Base-by-base conservation (phyloP, 2,797 vertebrate species). In the Schizopygopsis malacanthus region DNA sequence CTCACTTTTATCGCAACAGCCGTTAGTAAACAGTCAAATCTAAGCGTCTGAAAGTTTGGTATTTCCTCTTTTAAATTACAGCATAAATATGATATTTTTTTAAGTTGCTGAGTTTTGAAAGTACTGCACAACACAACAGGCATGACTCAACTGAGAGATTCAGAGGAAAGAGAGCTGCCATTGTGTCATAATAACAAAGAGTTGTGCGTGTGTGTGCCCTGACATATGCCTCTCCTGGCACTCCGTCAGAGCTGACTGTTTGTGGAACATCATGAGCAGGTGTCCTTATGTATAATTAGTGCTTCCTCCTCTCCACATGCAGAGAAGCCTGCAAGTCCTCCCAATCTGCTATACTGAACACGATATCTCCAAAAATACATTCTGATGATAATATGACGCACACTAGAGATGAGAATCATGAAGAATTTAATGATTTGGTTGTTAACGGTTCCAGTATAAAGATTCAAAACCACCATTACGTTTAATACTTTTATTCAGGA, bases 271-370 rank as follows among this genome's bases (percentile, higher is more conserved):
- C 54, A 61, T 63, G 78, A 82, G 84, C 88, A 87, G 86, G 84
- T 87, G 86, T 87, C 54, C 75, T 69, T 76, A 73, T 85, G 79
- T 88, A 84, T 86, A 86, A 87, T 89, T 87, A 79, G 84, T 76
- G 70, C 81, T 72, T 73, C 54, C 25, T 71, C 75, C 69, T 45
- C 54, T 72, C 75, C 73, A 25, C 71, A 84, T 28, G 70, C 77
- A 41, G 45, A 77, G 43, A 54, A 47, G 28, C 75, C 63, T 69
- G 73, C 75, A 79, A 56, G 69, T 88, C 56, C 72, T 70, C 76
- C 18, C 86, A 79, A 82, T 65, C 72, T 89, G 87, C 83, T 82
- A 76, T 78, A 13, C 33, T 69, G 18, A 79, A 33, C 75, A 59
- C 20, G 4, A 59, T 52, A 65, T 63, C 41, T 72, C n/a, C 2